Evolutionary conservation across 2,113 vertebrate genomes (phyloP), one percentile per base, ranked within the genome.

Genomic region (Choloepus hoffmanni): DNA sequence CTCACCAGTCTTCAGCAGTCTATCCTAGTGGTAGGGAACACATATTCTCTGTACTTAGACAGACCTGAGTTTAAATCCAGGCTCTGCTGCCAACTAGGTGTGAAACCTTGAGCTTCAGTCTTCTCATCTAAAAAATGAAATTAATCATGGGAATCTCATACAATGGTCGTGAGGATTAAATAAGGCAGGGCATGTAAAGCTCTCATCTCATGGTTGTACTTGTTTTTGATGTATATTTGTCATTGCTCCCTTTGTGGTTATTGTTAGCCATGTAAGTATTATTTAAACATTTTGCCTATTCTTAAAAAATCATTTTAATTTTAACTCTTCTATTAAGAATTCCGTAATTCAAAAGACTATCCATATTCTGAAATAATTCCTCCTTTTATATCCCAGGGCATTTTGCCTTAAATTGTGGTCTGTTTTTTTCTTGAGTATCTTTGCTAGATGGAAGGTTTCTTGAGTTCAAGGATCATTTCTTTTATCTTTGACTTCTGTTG

Each of bases 101-200:
- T 7, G 48, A 50, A 11, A 50, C 48, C 48, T 50, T 50, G 48
- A 50, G 48, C 48, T 11, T 50, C 48, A 50, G 48, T 50, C 48
- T 50, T 85, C 79, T 85, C 40, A 50, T 94, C 72, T 90, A 70
- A 62, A 90, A 94, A 90, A 62, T 40, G 33, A 12, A 40, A 77
- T 89, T 76, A 28, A 89, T 43, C n/a, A 40, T 48, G 68, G 30
- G 40, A 82, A 33, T 84, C 68, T 68, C 70, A 33, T 16, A 30
- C 4, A 60, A 67, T n/a, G 13, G n/a, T 76, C 55, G 83, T 60
- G 33, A 68, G 18, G 5, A 89, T 58, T 84, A 89, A 85, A 67
- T 68, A 86, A 87, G 40, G 24, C 74, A 70, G 30, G n/a, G 43
- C 7, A 87, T 40, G 43, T 36, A 77, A 87, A 79, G 92, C 23